These are phyloP conservation scores for Astropecten irregularis DNA, from an alignment of 53 echinoderm and acorn worm genomes.

Conservation along the genomic window DNA sequence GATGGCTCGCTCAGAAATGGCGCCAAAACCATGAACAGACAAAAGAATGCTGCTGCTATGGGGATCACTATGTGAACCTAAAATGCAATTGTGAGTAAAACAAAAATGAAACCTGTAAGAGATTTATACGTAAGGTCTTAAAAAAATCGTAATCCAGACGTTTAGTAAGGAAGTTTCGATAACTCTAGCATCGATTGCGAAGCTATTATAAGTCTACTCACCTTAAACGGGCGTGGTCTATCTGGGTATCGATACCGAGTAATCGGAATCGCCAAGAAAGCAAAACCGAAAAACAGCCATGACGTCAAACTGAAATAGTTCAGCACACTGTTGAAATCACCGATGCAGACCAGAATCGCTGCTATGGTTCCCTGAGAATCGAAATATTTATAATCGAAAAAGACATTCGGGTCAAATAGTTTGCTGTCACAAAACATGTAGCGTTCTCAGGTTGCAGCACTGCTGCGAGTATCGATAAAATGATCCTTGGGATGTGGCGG, in stretches of 20 bases:
- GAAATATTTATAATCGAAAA: too few relatives aligned
- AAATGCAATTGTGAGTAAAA: too few relatives aligned
- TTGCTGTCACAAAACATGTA: too few relatives aligned
- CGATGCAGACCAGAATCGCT: not conserved
- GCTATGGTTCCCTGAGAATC: not conserved
- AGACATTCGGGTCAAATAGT: too few relatives aligned
- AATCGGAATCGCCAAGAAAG: conserved; percentile 5
- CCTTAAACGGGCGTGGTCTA: conserved; percentile 49
- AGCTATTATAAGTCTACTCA: too few relatives aligned
- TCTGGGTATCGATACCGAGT: conserved; percentile 29
- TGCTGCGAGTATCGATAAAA: too few relatives aligned
- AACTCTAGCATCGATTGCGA: too few relatives aligned
- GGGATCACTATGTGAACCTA: conserved; percentile 16
- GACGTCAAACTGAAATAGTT: conserved; percentile 50
- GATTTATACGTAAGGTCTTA: not conserved
- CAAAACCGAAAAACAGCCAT: conserved; percentile 45
- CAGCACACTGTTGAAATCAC: conserved; percentile 11
- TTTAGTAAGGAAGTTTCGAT: too few relatives aligned
- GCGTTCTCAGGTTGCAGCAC: too few relatives aligned
- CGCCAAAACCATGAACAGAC: not conserved
- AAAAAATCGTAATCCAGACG: not conserved
- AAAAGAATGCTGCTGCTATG: not conserved
- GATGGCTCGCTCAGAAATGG: conserved; percentile 5
- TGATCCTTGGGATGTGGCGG: too few relatives aligned
- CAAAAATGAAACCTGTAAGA: not conserved